Percentiles rank a stretch among this genome's conserved stretches.
Evolutionary conservation across 1,140 invertebrate species (phyloP).

Genomic region (Zaprionus africanus): DNA sequence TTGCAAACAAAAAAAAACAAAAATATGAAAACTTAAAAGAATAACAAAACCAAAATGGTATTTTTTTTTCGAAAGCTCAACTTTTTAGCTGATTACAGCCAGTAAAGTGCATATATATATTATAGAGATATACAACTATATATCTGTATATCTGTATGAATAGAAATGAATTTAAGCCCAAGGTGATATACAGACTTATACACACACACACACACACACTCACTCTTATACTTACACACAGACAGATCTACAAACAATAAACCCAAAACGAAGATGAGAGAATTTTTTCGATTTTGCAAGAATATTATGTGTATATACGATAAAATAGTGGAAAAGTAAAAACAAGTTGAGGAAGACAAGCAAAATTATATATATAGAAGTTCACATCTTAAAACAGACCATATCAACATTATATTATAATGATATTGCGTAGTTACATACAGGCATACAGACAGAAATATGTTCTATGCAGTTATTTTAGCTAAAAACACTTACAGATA

Average conservation of each 20-base stretch:
- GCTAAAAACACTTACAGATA: constrained; percentile 39
- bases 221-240: constrained; percentile 12
- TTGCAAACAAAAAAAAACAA: constrained; percentile 14
- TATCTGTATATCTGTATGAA: constrained; percentile 47
- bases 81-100: constrained; percentile 14
- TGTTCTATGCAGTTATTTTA: constrained; percentile 59
- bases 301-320: constrained; percentile 33
- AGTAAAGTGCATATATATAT: constrained; percentile 30
- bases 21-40: constrained; percentile 18
- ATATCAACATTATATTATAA: constrained; percentile 70
- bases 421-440: constrained; percentile 36
- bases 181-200: constrained; percentile 63
- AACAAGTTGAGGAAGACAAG: constrained; percentile 22
- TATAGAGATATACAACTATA: neutral
- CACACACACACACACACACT: constrained; percentile 32
- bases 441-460: neutral
- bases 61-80: constrained; percentile 46
- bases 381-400: constrained; percentile 68
- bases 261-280: constrained; percentile 14
- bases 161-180: constrained; percentile 69
- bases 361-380: constrained; percentile 24
- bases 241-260: constrained; percentile 23
- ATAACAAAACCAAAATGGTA: constrained; percentile 17
- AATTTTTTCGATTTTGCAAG: constrained; percentile 42
- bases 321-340: constrained; percentile 43